Base-by-base conservation (phyloP, 2,888 invertebrate genomes). In the Emmelina monodactyla region DNA sequence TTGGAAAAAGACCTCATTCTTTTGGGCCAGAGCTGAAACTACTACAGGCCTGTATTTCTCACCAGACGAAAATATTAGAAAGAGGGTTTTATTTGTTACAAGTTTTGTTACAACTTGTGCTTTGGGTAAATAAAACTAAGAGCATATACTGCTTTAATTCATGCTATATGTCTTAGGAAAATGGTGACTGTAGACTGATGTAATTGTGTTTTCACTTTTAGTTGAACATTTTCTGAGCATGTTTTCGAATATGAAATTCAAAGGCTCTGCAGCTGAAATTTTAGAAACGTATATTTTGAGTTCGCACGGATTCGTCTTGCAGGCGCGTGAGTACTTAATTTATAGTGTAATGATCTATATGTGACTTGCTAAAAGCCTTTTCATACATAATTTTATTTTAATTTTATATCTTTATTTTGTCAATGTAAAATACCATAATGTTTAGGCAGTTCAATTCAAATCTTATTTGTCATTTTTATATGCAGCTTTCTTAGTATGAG, bases 211-310 rank as follows among this genome's bases (percentile, higher is more conserved):
- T 33, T 7, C 36, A 37, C 19, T 62, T 68, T 32, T 50, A 86
- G 86, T 81, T 35, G 88, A 88, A 46, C 88, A 88, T 44, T 41
- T 71, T 12, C 48, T 87, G 22, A 85, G 86, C 32, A 83, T 87
- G 65, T 50, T 84, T 28, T 76, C 84, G 1, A 82, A 82, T 1
- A 79, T 83, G 2, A 71, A 71, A 2, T 49, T 67, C 0, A 49
- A 58, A 22, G 55, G 55, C 25, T 59, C 67, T 0, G 47, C 52
- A 0, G 50, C 46, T n/a, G 62, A 72, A 43, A 72, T 57, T 38
- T 58, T 78, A 12, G 32, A 61, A 9, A 47, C 47, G 12, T 78
- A 76, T 32, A 68, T 72, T 37, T 40, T 72, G 13, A 53, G 37
- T 7, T 75, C 78, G 0, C 76, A 78, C 31, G 69, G 65, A 37